Evolutionary conservation across 1,140 invertebrate genomes (phyloP).

Genomic region (Drosophila arawakana): DNA sequence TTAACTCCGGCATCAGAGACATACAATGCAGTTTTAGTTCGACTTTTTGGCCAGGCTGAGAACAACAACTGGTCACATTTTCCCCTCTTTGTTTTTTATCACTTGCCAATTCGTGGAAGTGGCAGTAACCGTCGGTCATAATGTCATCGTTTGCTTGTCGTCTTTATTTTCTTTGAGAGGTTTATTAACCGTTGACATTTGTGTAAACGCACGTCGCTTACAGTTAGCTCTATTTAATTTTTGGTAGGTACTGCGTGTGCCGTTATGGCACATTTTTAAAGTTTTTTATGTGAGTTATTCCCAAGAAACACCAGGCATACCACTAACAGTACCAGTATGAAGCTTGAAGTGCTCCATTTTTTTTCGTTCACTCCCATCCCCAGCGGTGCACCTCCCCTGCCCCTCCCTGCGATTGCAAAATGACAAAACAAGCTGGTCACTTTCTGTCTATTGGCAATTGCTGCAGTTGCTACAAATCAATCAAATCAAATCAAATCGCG

Average conservation of each 20-base stretch:
- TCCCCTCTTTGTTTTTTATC: constrained; percentile 48
- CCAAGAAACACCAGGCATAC: constrained; percentile 49
- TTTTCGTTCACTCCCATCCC: neutral
- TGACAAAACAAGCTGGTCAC: constrained; percentile 24
- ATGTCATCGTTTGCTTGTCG: constrained; percentile 21
- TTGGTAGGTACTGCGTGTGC: constrained; percentile 48
- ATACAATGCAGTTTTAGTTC: constrained; percentile 40
- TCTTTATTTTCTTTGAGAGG: constrained; percentile 23
- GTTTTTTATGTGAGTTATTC: constrained; percentile 59
- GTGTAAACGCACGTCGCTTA: constrained; percentile 70
- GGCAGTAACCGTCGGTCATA: constrained; percentile 21
- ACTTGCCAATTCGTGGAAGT: constrained; percentile 70
- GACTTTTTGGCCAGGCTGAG: constrained; percentile 39
- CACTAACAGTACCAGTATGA: neutral
- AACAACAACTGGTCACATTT: constrained; percentile 48
- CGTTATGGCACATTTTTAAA: constrained; percentile 78
- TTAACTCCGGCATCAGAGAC: constrained; percentile 67
- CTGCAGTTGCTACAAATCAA: constrained; percentile 71
- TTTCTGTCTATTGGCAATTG: constrained; percentile 58
- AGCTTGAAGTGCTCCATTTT: constrained; percentile 50
- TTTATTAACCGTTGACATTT: constrained; percentile 81
- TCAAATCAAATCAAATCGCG: constrained; percentile 63
- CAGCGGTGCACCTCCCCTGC: neutral
- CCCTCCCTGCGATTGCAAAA: constrained; percentile 57
- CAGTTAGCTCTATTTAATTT: constrained; percentile 71